These are phyloP conservation scores for Hippopotamyrus pictus DNA, from an alignment of 2,797 vertebrate genomes.

Conservation along the genomic window DNA sequence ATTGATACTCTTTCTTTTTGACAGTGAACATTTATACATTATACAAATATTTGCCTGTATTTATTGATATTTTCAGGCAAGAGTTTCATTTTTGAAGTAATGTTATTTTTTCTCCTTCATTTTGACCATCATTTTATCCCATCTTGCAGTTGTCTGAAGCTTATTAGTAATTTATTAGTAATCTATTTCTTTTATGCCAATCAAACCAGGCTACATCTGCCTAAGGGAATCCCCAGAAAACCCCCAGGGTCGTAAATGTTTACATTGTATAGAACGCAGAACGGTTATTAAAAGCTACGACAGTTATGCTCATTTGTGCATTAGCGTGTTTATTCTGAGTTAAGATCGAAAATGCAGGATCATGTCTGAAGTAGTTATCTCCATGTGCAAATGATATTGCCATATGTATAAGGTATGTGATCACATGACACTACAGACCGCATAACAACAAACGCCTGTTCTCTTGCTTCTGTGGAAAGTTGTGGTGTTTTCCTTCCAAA, in stretches of 20 bases:
- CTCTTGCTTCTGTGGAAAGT: background rate
- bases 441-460: background rate
- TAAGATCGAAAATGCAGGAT: background rate
- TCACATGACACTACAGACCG: background rate
- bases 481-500: background rate
- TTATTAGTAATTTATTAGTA: slow-evolving; percentile 56
- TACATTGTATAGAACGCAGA: background rate
- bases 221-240: background rate
- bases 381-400: background rate
- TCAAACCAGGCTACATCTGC: slow-evolving; percentile 38
- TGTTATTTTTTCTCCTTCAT: background rate
- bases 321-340: background rate
- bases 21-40: background rate
- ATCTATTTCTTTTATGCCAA: slow-evolving; percentile 39
- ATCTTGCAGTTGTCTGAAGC: slow-evolving; percentile 42
- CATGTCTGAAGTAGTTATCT: background rate
- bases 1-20: background rate
- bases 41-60: background rate
- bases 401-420: background rate
- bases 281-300: background rate
- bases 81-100: background rate
- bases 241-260: background rate
- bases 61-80: background rate
- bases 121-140: slow-evolving; percentile 16
- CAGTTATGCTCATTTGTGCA: background rate